These are phyloP conservation scores for Zaprionus ghesquierei DNA, from an alignment of 1,140 invertebrate species.

Conservation along the genomic window DNA sequence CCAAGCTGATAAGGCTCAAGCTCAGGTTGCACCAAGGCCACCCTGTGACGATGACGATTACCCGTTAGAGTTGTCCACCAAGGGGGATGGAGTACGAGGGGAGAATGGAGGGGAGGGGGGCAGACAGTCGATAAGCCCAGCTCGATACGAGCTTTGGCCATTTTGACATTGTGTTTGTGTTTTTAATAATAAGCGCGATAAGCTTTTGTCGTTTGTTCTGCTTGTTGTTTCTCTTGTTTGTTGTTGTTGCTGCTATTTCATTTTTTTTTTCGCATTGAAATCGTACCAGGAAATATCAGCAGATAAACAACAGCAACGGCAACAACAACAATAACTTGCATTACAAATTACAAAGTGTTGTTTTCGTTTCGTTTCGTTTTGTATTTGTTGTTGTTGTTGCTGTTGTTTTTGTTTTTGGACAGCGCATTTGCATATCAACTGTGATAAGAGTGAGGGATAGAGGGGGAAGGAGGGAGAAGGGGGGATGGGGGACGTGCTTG, in stretches of 20 bases:
- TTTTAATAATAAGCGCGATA: slow-evolving; percentile 77
- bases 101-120: background rate
- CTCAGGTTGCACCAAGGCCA: slow-evolving; percentile 63
- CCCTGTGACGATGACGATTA: slow-evolving; percentile 19
- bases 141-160: slow-evolving; percentile 61
- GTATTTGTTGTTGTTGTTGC: slow-evolving; percentile 29
- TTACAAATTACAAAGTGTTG: slow-evolving; percentile 73
- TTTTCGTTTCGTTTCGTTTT: slow-evolving; percentile 54
- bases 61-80: slow-evolving; percentile 28
- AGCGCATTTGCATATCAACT: slow-evolving; percentile 71
- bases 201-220: slow-evolving; percentile 43
- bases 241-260: slow-evolving; percentile 14
- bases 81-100: background rate
- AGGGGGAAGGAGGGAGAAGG: background rate
- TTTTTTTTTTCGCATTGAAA: slow-evolving; percentile 59
- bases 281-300: slow-evolving; percentile 77
- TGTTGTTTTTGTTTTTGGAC: slow-evolving; percentile 61
- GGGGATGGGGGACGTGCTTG: background rate
- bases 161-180: slow-evolving; percentile 79
- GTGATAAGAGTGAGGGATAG: slow-evolving; percentile 2
- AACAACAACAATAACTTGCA: slow-evolving; percentile 38
- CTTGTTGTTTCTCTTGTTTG: slow-evolving; percentile 5
- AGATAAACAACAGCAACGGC: slow-evolving; percentile 62
- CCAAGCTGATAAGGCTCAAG: slow-evolving; percentile 38
- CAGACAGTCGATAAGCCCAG: slow-evolving; percentile 57